Conservation (phyloP, 2,113 vertebrate genomes). For the Procavia capensis region DNA sequence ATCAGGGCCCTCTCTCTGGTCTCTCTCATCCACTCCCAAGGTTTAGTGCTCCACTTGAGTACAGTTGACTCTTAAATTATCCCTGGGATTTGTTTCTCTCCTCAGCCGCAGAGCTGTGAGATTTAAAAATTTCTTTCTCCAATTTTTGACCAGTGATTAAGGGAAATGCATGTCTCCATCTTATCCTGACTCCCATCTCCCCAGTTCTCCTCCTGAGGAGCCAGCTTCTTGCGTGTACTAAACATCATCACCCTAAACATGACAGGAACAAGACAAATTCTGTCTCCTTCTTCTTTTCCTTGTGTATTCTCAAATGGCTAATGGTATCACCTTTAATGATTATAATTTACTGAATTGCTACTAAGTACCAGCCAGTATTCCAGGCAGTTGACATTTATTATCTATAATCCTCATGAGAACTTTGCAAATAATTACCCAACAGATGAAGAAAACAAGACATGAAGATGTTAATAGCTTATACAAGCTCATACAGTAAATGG, state of each 20-base stretch:
- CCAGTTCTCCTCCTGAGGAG: neutral
- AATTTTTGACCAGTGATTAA: constrained; percentile 1
- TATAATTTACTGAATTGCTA: constrained; percentile 43
- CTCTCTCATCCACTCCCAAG: neutral
- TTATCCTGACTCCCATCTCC: neutral
- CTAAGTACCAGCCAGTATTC: neutral
- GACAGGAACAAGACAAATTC: neutral
- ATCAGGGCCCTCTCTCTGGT: neutral
- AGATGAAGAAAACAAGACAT: constrained; percentile 56
- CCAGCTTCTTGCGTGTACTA: neutral
- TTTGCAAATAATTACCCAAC: constrained; percentile 51
- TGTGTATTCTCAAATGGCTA: neutral
- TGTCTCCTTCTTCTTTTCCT: neutral
- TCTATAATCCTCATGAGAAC: constrained; percentile 53
- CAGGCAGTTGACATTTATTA: constrained; percentile 47
- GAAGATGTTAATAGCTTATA: constrained; percentile 30
- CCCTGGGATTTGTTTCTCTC: neutral
- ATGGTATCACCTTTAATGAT: neutral
- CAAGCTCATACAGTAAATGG: constrained; percentile 3
- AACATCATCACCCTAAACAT: neutral
- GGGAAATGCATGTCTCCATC: neutral
- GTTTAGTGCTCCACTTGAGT: neutral
- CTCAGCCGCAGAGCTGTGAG: neutral
- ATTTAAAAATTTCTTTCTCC: neutral
- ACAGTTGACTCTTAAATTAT: neutral